Evolutionary conservation across 2,888 invertebrate genomes (phyloP), one percentile per base, ranked within the genome.

Genomic region (Silvanus unidentatus): DNA sequence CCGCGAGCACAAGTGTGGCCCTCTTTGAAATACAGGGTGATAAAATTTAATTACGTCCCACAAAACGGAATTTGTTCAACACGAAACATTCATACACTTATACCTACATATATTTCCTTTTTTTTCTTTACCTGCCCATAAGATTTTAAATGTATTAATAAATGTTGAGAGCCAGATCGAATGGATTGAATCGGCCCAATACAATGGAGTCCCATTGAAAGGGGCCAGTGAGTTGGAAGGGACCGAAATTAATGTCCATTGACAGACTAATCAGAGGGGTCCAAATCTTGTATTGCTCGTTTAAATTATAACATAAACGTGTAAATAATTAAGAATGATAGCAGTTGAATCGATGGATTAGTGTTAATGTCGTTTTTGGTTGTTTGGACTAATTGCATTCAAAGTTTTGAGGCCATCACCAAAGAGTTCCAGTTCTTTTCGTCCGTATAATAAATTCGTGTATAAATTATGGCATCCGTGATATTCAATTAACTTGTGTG

Each of bases 231-330:
- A 53, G 46, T 48, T 55, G 61, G 54, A 61, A 60, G 58, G 45
- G 46, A 52, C 50, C 53, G 22, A 57, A 57, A 55, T 59, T 65
- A 62, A 65, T 64, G 50, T 53, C 55, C 62, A 59, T 60, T 60
- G 65, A 64, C 65, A 63, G 64, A 49, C 55, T 65, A 65, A 65
- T 65, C 59, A 60, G 32, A 45, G 43, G 42, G 22, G 22, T n/a
- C 35, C 11, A n/a, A n/a, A n/a, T n/a, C 22, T 22, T 22, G 22
- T 8, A 22, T 22, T 22, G 22, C 8, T 22, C 22, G 22, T 22
- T n/a, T 22, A 22, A 22, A 22, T 22, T 22, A 22, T 22, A 3
- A 22, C 22, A 8, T 22, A n/a, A n/a, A n/a, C n/a, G n/a, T n/a
- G n/a, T n/a, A n/a, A n/a, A n/a, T n/a, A 22, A 22, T 22, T 22